Evolutionary conservation across 2,888 invertebrate genomes (phyloP), one percentile per base, ranked within the genome.

Genomic region (Lasiommata megera): DNA sequence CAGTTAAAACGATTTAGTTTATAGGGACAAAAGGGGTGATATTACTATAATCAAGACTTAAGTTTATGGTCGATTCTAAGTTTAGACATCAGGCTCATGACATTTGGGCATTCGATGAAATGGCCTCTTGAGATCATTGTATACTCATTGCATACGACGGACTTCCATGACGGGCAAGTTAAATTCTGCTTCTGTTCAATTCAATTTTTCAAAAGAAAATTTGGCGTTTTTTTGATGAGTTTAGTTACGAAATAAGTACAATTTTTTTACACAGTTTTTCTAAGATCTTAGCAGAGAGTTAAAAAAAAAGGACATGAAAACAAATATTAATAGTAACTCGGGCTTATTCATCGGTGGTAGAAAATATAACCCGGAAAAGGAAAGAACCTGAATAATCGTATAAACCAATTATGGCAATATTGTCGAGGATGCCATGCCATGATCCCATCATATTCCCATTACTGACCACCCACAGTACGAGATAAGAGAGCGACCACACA

Each of bases 381-480:
- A 8, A n/a, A 18, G 43, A 41, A 40, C 8, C 12, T 47, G 50
- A 18, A 54, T 41, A 52, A 52, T 52, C 40, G 41, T 41, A 52
- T 18, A 41, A 56, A 58, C 48, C 48, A 59, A 59, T 59, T 62
- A 54, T 53, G 43, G 54, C 50, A 59, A 52, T 52, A 47, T 38
- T 16, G 41, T 31, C 37, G 43, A 37, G 34, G 36, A 57, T 52
- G 23, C 23, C 23, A 23, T 23, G 23, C 43, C 46, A 50, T 57
- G 54, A 47, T 47, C 36, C 53, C 57, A 62, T 57, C 59, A 62
- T 56, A 52, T 44, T 56, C 56, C 36, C 62, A 60, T 62, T 62
- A 62, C 54, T 43, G 62, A 8, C 62, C 62, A 62, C 62, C 59
- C 62, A 60, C 44, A 14, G 43, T 31, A 41, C n/a, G 17, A 52